Conservation (phyloP, 1,140 invertebrate genomes). For the Cherax quadricarinatus region DNA sequence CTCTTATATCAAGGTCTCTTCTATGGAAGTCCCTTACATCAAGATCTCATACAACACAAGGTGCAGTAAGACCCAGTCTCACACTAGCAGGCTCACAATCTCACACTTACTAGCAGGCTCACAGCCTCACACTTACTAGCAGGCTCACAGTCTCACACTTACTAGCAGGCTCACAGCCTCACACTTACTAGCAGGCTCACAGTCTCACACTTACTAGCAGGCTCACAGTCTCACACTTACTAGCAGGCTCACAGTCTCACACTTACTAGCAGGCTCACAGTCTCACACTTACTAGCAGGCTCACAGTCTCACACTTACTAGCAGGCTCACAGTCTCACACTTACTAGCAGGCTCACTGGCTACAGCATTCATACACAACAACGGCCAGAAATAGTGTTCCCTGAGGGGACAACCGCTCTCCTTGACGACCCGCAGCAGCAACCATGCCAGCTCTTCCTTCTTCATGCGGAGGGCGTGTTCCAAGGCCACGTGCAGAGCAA, state of each 20-base stretch:
- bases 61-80: no score
- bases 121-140: no score
- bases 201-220: no score
- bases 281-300: slow-evolving; percentile 14
- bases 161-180: not conserved
- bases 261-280: no score
- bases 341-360: slow-evolving; percentile 9
- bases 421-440: slow-evolving; percentile 15
- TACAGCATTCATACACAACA: slow-evolving; percentile 22
- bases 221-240: no score
- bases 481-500: slow-evolving; percentile 29
- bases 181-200: no score
- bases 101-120: no score
- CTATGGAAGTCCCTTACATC: no score
- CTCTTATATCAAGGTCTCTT: no score
- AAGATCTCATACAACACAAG: no score
- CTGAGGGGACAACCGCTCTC: not conserved
- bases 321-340: not conserved
- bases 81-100: no score
- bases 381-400: slow-evolving; percentile 53
- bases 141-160: not conserved
- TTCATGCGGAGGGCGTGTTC: slow-evolving; percentile 14
- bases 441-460: slow-evolving; percentile 39
- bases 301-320: not conserved
- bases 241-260: no score